Conservation (phyloP, 2,113 vertebrate species). For the Protomyctophum bolini region DNA sequence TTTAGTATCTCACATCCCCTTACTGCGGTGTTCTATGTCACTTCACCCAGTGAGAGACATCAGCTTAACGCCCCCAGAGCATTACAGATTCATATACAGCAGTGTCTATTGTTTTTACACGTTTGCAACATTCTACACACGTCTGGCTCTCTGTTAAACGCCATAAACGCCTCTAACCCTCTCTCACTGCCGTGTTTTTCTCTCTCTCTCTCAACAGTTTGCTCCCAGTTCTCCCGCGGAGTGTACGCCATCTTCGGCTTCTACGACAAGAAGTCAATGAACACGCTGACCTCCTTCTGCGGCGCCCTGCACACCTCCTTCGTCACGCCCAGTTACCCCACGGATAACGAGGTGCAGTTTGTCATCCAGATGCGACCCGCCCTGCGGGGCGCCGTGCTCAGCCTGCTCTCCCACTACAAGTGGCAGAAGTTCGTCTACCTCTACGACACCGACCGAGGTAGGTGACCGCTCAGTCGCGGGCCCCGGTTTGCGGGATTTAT, state of each 20-base stretch:
- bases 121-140: neutral
- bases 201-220: constrained; percentile 84
- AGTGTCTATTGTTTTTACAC: neutral
- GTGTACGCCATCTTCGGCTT: constrained; percentile 99
- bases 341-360: constrained; percentile 97
- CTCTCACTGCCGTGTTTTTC: constrained; percentile 29
- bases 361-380: constrained; percentile 99
- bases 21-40: neutral
- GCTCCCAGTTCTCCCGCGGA: constrained; percentile 98
- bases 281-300: constrained; percentile 98
- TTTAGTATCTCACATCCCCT: neutral
- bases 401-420: constrained; percentile 92
- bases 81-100: too few species aligned
- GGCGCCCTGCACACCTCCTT: constrained; percentile 98
- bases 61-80: neutral
- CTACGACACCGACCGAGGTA: constrained; percentile 98
- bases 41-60: neutral
- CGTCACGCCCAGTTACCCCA: constrained; percentile 96
- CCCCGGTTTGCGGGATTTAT: too few species aligned
- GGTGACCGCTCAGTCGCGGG: constrained; percentile 51
- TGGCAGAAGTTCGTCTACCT: constrained; percentile 99
- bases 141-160: neutral
- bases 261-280: constrained; percentile 99
- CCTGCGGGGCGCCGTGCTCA: constrained; percentile 91
- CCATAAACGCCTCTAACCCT: neutral